phyloP scores from a whole-genome alignment of 1,140 invertebrate species.

The Cardiocondyla obscurior region DNA sequence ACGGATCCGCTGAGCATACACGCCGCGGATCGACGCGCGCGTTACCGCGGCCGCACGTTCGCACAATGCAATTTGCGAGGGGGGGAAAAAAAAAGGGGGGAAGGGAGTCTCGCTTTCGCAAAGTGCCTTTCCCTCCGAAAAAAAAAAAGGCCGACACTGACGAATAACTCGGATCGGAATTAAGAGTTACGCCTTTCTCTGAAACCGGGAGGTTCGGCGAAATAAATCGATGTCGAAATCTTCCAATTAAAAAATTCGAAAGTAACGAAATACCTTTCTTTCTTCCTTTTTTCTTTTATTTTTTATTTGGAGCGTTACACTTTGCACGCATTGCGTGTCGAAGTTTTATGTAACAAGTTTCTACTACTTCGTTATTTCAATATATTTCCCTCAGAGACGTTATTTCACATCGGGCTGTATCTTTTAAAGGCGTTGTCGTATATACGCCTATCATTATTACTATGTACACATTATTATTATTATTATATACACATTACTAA shows the following conservation, averaged over 20 bases:
- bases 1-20: background rate
- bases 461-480: slow-evolving; percentile 3
- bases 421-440: background rate
- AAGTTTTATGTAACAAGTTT: background rate
- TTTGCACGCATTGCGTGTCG: background rate
- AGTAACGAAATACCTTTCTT: too few relatives aligned
- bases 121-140: background rate
- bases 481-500: background rate
- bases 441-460: background rate
- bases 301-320: background rate
- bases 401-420: background rate
- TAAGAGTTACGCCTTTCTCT: background rate
- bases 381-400: background rate
- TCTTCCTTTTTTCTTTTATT: too few relatives aligned
- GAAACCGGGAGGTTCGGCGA: background rate
- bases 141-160: background rate
- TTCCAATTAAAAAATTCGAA: background rate
- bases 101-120: background rate
- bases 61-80: background rate
- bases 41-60: background rate
- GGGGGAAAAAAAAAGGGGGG: too few relatives aligned
- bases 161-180: background rate
- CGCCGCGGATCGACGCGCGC: background rate
- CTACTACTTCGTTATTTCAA: background rate
- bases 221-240: background rate